Conservation (phyloP, 1,140 invertebrate genomes). For the Philotrypesis tridentata region DNA sequence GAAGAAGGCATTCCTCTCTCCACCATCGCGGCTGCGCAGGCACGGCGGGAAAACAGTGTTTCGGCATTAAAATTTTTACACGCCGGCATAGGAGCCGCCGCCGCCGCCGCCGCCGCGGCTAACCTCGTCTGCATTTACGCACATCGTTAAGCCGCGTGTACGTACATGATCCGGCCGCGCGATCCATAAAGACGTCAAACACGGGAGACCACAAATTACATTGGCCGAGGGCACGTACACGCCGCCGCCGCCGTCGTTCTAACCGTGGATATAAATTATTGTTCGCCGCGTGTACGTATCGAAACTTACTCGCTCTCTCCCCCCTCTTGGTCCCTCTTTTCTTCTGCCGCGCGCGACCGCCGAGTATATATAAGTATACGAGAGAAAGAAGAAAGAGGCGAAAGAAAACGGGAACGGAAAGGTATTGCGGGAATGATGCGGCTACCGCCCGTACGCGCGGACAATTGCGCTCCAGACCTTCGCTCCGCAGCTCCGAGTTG, state of each 20-base stretch:
- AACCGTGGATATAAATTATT: conserved; percentile 60
- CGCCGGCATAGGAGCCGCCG: conserved; percentile 15
- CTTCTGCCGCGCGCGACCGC: not conserved
- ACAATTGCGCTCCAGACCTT: too few relatives aligned
- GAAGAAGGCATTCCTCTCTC: not conserved
- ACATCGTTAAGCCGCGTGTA: conserved; percentile 37
- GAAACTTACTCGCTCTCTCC: too few relatives aligned
- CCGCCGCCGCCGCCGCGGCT: not conserved
- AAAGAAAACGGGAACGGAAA: not conserved
- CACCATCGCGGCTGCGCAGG: too few relatives aligned
- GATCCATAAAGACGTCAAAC: conserved; percentile 63
- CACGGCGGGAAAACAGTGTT: conserved; percentile 20
- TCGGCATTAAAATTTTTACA: conserved; percentile 46
- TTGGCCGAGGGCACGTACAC: conserved; percentile 11
- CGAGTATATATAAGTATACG: too few relatives aligned
- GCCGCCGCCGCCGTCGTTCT: not conserved
- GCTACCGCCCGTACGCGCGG: not conserved
- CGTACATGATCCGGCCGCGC: not conserved
- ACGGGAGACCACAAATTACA: conserved; percentile 59
- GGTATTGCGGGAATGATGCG: not conserved
- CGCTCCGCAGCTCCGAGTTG: too few relatives aligned
- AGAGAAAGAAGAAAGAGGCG: not conserved
- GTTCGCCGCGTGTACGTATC: conserved; percentile 45
- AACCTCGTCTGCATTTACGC: conserved; percentile 29
- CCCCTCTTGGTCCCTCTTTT: too few relatives aligned